A percentile compares a stretch with the other conserved stretches of the same genome.
These are phyloP conservation scores for Sebastes glaucus DNA, from an alignment of 2,797 vertebrate species.

Conservation along the genomic window DNA sequence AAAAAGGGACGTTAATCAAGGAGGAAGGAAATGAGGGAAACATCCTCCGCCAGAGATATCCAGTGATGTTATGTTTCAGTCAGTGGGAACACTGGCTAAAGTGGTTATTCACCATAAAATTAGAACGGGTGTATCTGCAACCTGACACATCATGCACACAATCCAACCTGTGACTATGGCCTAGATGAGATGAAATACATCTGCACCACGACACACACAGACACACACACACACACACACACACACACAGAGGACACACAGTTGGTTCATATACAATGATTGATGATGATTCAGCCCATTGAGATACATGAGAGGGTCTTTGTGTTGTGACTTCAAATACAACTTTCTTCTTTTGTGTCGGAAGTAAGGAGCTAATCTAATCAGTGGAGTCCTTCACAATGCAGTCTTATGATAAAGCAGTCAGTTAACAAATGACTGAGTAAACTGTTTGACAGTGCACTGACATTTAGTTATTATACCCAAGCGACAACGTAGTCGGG, in stretches of 20 bases:
- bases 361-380: conserved; percentile 11
- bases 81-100: conserved; percentile 27
- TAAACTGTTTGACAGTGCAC: background rate
- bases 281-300: conserved; percentile 2
- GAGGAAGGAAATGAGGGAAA: conserved; percentile 39
- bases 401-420: background rate
- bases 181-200: conserved; percentile 54
- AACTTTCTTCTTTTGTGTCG: conserved; percentile 2
- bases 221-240: conserved; percentile 22
- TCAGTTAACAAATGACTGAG: background rate
- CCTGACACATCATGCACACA: conserved; percentile 58
- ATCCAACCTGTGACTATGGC: conserved; percentile 37
- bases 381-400: background rate
- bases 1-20: conserved; percentile 23
- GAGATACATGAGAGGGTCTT: conserved; percentile 17
- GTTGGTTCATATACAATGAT: no score
- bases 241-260: no score
- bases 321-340: conserved; percentile 14
- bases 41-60: conserved; percentile 11
- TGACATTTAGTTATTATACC: background rate
- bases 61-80: conserved; percentile 22
- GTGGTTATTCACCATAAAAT: conserved; percentile 42
- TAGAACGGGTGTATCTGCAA: conserved; percentile 71
- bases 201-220: conserved; percentile 32
- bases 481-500: no score